Evolutionary conservation across 2,888 invertebrate genomes (phyloP), one percentile per base, ranked within the genome.

Genomic region (Empis livida): DNA sequence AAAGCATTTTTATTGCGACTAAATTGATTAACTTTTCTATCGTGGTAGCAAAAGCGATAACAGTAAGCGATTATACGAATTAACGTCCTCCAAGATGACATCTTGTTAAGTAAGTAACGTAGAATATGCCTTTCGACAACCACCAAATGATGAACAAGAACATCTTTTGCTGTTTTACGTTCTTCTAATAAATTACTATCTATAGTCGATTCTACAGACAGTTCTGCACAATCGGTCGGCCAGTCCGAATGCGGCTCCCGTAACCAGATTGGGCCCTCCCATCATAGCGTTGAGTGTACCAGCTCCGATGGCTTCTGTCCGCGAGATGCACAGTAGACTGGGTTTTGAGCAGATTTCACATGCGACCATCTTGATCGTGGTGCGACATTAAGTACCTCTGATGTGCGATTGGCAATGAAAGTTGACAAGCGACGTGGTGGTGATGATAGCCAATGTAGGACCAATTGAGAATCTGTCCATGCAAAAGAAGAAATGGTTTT

Each of bases 381-480:
- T 2, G 49, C 20, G 2, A 15, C 31, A 1, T 55, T 49, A 6
- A 53, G 20, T n/a, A 56, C 55, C 23, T 53, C 46, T 9, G 54
- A 32, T 5, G 55, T 53, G 3, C 56, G 48, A 38, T 54, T 57
- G 1, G 51, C 55, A 3, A 57, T 53, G 35, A 56, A 57, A 1
- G 56, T 57, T 42, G 55, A 54, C 54, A 55, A 59, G n/a, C 43
- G 51, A 5, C 48, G 42, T 6, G 54, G 47, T 5, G 48, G 51
- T 9, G 52, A 52, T 15, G 53, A 49, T 2, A 57, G 35, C 56
- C 57, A 59, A 9, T 51, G 44, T 13, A 58, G 42, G 1, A 54
- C 55, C 11, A 59, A 37, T 16, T 38, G 42, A 15, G 53, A 53
- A 31, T 53, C 50, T 11, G 41, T 48, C 53, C 52, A 53, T 17